phyloP scores from a whole-genome alignment of 2,888 invertebrate genomes.

The Nezara viridula region DNA sequence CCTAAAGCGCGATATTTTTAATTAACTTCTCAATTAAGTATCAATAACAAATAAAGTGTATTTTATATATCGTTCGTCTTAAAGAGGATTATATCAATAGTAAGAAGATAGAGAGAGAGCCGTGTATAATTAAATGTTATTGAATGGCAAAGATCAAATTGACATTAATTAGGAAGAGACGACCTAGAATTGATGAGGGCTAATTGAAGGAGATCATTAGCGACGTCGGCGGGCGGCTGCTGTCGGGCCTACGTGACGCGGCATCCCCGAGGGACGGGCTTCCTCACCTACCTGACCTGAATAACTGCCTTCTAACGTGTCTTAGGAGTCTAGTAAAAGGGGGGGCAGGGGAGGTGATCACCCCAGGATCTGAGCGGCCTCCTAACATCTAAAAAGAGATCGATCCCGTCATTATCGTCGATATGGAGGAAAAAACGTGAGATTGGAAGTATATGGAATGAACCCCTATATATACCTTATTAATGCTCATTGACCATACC shows the following conservation, averaged over 20 bases:
- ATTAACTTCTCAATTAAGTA: too few relatives aligned
- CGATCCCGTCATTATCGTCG: not conserved
- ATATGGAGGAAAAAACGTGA: not conserved
- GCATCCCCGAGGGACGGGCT: not conserved
- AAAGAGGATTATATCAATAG: not conserved
- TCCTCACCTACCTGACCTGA: constrained; percentile 17
- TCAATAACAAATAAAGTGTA: too few relatives aligned
- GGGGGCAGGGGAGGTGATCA: not conserved
- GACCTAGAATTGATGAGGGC: not conserved
- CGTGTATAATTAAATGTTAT: not conserved
- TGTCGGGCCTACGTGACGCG: not conserved
- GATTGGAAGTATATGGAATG: not conserved
- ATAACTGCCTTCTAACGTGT: not conserved
- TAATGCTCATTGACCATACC: too few relatives aligned
- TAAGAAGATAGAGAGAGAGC: too few relatives aligned
- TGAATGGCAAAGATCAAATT: not conserved
- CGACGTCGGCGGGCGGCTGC: not conserved
- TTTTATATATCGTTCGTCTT: too few relatives aligned
- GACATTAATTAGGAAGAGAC: not conserved
- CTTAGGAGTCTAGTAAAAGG: not conserved
- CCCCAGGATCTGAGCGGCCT: not conserved
- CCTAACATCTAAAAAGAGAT: not conserved
- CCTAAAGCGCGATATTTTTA: too few relatives aligned
- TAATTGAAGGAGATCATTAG: constrained; percentile 15
- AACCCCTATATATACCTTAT: not conserved